Evolutionary conservation across 2,113 vertebrate species (phyloP).

Genomic region (Cyanoderma ruficeps): DNA sequence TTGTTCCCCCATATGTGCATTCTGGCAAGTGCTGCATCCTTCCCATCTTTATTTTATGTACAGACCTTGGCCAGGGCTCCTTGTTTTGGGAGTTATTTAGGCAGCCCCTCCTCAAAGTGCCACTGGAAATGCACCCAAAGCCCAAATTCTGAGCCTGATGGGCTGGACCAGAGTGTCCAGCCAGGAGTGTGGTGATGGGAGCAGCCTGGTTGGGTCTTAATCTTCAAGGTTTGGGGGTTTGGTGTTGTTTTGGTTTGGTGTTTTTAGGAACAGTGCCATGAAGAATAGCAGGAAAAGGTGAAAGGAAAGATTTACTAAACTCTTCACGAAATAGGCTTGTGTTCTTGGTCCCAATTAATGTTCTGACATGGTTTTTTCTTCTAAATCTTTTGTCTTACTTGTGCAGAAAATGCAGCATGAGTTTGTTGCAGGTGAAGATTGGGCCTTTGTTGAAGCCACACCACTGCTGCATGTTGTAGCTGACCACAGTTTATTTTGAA

Average conservation of each 20-base stretch:
- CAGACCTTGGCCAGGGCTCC: neutral
- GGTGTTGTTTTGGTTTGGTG: neutral
- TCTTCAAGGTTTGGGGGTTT: neutral
- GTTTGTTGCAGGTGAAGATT: neutral
- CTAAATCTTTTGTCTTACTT: neutral
- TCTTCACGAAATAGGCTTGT: neutral
- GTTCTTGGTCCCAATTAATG: neutral
- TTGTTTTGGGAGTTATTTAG: neutral
- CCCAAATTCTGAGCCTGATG: neutral
- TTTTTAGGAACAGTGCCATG: neutral
- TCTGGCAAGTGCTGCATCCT: neutral
- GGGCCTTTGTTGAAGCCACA: neutral
- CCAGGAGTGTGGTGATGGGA: neutral
- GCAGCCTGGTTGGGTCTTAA: neutral
- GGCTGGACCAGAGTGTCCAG: neutral
- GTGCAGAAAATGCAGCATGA: neutral
- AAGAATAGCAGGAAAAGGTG: neutral
- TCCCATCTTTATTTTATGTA: neutral
- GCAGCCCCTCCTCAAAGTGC: neutral
- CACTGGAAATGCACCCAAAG: neutral
- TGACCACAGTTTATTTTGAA: neutral
- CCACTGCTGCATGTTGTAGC: neutral
- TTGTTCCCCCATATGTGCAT: neutral
- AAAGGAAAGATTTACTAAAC: neutral
- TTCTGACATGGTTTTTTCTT: neutral